Evolutionary conservation across 2,113 vertebrate species (phyloP).

Genomic region (Myodes glareolus): DNA sequence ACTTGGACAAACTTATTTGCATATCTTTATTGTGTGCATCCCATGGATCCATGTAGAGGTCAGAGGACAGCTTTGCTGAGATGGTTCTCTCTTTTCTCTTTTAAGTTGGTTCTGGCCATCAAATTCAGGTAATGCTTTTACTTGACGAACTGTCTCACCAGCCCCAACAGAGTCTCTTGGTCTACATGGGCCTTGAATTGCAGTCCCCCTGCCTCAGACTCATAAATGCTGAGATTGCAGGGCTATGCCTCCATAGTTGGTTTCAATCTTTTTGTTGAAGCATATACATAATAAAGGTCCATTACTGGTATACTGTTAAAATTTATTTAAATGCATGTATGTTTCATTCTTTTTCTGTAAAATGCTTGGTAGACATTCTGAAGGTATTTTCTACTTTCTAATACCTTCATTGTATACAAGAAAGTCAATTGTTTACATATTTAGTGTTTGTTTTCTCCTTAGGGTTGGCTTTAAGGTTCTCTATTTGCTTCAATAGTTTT

Average conservation of each 20-base stretch:
- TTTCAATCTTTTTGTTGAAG: not conserved
- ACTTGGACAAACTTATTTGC: not conserved
- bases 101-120: not conserved
- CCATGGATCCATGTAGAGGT: not conserved
- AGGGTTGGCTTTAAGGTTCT: not conserved
- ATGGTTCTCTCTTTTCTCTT: not conserved
- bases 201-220: not conserved
- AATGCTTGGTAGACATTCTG: not conserved
- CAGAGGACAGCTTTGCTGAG: not conserved
- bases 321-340: not conserved
- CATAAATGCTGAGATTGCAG: not conserved
- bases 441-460: not conserved
- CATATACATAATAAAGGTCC: not conserved
- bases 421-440: not conserved
- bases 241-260: not conserved
- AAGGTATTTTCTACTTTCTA: not conserved
- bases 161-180: not conserved
- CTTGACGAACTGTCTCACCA: not conserved
- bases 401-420: not conserved
- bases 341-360: not conserved
- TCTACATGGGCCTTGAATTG: not conserved
- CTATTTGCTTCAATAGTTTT: not conserved
- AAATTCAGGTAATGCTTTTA: not conserved
- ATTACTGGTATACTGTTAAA: not conserved
- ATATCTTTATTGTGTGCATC: not conserved